Percentiles rank a stretch among this genome's conserved stretches.
Evolutionary conservation across 2,888 invertebrate species (phyloP).

Genomic region (Lasioglossum villosulum): DNA sequence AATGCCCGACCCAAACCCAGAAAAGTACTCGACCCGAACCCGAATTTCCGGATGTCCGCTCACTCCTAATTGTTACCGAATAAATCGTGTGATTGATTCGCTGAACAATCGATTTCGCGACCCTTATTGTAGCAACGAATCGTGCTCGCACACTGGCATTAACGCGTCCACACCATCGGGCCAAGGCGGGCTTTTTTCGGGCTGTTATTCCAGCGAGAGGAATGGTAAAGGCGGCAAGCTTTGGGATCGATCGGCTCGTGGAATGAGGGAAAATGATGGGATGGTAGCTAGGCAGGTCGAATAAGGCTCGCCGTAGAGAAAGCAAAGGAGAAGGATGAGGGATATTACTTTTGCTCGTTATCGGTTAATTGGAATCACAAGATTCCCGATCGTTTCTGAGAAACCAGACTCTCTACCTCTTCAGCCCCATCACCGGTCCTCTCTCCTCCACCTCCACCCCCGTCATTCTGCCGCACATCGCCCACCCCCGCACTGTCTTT

Average conservation of each 20-base stretch:
- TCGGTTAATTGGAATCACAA: slow-evolving; percentile 76
- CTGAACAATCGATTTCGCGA: not conserved
- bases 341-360: slow-evolving; percentile 75
- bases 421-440: not conserved
- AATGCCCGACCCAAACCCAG: too few relatives aligned
- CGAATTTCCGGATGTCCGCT: too few relatives aligned
- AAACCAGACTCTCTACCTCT: slow-evolving; percentile 29
- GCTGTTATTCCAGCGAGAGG: slow-evolving; percentile 28
- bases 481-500: slow-evolving; percentile 18
- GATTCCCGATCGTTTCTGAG: slow-evolving; percentile 70
- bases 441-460: not conserved
- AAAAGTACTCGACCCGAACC: too few relatives aligned
- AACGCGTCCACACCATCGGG: not conserved
- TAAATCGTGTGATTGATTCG: not conserved
- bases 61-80: not conserved
- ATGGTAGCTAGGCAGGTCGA: not conserved
- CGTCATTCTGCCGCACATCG: not conserved
- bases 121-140: not conserved
- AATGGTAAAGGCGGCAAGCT: slow-evolving; percentile 33
- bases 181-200: slow-evolving; percentile 12
- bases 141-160: not conserved
- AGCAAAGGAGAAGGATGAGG: slow-evolving; percentile 31
- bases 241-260: slow-evolving; percentile 53
- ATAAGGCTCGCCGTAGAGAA: slow-evolving; percentile 11
- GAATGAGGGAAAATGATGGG: slow-evolving; percentile 30